Percentiles rank a stretch among this genome's conserved stretches.
phyloP scores from a whole-genome alignment of 2,113 vertebrate genomes.

The Mionectes macconnelli region DNA sequence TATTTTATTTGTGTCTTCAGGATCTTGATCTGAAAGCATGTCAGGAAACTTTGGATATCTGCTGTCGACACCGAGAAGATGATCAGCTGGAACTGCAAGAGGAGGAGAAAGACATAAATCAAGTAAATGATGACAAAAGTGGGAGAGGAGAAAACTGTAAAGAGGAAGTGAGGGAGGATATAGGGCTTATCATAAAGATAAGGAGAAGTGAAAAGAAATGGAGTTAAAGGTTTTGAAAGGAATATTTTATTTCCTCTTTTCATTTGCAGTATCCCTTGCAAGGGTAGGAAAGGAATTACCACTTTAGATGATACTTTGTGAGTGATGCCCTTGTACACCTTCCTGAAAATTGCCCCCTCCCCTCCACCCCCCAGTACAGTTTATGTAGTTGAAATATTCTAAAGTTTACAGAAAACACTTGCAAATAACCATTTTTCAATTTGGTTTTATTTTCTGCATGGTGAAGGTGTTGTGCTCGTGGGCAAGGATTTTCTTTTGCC shows the following conservation, averaged over 20 bases:
- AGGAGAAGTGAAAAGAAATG: neutral
- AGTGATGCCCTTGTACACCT: neutral
- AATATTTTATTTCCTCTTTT: neutral
- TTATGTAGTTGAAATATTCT: neutral
- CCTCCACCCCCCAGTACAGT: neutral
- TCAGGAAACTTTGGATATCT: neutral
- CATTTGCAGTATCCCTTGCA: neutral
- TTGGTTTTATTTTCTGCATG: neutral
- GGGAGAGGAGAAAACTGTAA: neutral
- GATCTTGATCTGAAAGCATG: slow-evolving; percentile 20
- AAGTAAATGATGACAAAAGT: neutral
- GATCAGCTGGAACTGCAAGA: neutral
- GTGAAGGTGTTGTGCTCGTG: neutral
- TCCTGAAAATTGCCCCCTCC: neutral
- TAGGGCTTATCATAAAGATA: neutral
- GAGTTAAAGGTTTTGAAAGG: neutral
- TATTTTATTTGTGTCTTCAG: neutral
- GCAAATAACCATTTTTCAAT: neutral
- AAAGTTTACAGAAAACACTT: neutral
- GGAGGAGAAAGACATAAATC: neutral
- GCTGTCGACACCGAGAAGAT: neutral
- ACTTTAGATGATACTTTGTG: neutral
- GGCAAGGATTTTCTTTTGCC: neutral
- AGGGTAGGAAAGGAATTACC: neutral
- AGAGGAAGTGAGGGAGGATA: neutral